A percentile compares a stretch with the other conserved stretches of the same genome.
Conservation (phyloP, 1,140 invertebrate genomes). For the Lucilia sericata region DNA sequence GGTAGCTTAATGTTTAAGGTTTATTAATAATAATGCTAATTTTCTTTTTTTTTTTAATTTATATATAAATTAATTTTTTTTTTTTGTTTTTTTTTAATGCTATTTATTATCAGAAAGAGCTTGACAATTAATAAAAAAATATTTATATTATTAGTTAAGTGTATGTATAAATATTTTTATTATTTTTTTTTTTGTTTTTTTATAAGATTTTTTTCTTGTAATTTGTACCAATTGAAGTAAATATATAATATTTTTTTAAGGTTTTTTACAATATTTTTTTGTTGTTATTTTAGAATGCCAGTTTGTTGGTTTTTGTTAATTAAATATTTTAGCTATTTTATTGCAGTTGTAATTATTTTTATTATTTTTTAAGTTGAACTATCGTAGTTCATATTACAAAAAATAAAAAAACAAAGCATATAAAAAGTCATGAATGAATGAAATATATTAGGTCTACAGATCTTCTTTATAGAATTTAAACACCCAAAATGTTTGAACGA, state of each 20-base stretch:
- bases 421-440: too few species aligned
- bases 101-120: constrained; percentile 42
- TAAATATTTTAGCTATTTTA: constrained; percentile 16
- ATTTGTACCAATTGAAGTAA: constrained; percentile 63
- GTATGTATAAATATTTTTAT: constrained; percentile 55
- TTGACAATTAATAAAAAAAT: constrained; percentile 44
- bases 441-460: too few species aligned
- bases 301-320: background rate
- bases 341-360: background rate
- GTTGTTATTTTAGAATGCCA: constrained; percentile 32
- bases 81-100: constrained; percentile 34
- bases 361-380: constrained; percentile 32
- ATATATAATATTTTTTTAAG: constrained; percentile 34
- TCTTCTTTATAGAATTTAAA: too few species aligned
- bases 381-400: background rate
- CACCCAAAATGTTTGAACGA: too few species aligned
- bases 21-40: constrained; percentile 31
- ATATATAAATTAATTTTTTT: constrained; percentile 19
- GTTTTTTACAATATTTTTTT: constrained; percentile 6
- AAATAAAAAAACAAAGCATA: background rate
- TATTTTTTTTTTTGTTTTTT: constrained; percentile 46
- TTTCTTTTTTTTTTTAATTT: constrained; percentile 2
- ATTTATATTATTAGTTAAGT: constrained; percentile 56
- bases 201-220: constrained; percentile 45
- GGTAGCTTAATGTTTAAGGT: background rate